A percentile compares a stretch with the other conserved stretches of the same genome.
Evolutionary conservation across 2,888 invertebrate genomes (phyloP).

Genomic region (Epistrophe eligans): DNA sequence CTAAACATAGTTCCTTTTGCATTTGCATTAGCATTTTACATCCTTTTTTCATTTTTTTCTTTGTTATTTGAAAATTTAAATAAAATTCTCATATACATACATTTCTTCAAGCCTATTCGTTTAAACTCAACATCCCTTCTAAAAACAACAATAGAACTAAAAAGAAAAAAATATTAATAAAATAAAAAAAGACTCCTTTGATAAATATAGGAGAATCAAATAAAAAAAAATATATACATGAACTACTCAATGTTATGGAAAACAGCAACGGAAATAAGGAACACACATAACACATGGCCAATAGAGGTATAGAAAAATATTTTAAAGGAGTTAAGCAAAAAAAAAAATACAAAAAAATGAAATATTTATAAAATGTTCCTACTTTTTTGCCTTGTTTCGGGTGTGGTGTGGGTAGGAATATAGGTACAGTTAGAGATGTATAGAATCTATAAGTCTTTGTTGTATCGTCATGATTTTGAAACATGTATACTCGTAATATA

Average conservation of each 20-base stretch:
- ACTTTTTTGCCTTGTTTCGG: background rate
- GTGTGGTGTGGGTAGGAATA: background rate
- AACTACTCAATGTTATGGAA: background rate
- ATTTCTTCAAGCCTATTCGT: background rate
- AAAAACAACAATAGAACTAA: background rate
- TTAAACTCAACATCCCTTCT: background rate
- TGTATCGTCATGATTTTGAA: constrained; percentile 16
- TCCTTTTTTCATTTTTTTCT: constrained; percentile 7
- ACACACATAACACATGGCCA: background rate
- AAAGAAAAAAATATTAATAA: background rate
- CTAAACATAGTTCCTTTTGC: background rate
- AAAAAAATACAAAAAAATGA: background rate
- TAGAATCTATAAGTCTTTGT: background rate
- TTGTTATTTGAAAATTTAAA: constrained; percentile 16
- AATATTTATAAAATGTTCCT: constrained; percentile 19
- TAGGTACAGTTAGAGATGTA: background rate
- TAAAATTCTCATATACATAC: constrained; percentile 14
- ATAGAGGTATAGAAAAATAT: background rate
- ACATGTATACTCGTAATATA: constrained; percentile 12
- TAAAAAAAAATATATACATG: constrained; percentile 24
- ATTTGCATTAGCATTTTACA: constrained; percentile 1
- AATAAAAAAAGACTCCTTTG: constrained; percentile 10
- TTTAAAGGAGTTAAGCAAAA: constrained; percentile 4
- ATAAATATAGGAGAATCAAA: constrained; percentile 15
- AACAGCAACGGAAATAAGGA: constrained; percentile 6